A percentile compares a stretch with the other conserved stretches of the same genome.
Conservation (phyloP, 1,140 invertebrate species). For the Philopotamus ludificatus region DNA sequence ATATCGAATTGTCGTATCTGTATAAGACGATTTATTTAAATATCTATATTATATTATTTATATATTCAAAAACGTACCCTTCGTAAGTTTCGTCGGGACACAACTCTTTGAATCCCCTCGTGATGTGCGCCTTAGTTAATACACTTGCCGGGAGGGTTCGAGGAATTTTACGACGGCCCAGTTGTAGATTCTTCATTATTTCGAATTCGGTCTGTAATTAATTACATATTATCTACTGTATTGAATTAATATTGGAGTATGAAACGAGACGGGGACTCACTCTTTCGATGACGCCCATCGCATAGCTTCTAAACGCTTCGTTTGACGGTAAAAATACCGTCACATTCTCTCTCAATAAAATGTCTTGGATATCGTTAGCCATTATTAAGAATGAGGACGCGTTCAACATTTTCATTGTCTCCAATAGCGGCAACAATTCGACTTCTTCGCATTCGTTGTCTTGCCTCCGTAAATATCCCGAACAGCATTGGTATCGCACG, state of each 20-base stretch:
- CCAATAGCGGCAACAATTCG: conserved; percentile 20
- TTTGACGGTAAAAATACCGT: conserved; percentile 32
- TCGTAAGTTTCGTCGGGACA: conserved; percentile 6
- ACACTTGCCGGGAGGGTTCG: neutral
- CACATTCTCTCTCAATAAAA: conserved; percentile 18
- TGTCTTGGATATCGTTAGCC: conserved; percentile 1
- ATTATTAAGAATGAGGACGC: conserved; percentile 25
- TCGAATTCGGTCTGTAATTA: neutral
- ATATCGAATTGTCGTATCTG: conserved; percentile 14
- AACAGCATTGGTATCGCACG: conserved; percentile 13
- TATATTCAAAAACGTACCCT: conserved; percentile 14
- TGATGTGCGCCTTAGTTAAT: conserved; percentile 14
- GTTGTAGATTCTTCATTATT: conserved; percentile 16
- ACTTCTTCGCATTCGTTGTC: conserved; percentile 18
- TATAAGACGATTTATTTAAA: conserved; percentile 8
- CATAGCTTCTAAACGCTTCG: conserved; percentile 28
- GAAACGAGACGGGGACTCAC: conserved; percentile 10
- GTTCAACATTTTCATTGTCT: conserved; percentile 28
- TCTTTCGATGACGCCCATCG: conserved; percentile 14
- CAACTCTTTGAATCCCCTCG: conserved; percentile 17
- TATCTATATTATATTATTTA: conserved; percentile 9
- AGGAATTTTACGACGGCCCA: too few relatives aligned
- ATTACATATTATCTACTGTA: conserved; percentile 1
- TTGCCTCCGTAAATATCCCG: neutral
- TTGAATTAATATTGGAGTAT: neutral